Percentiles rank a stretch among this genome's conserved stretches.
These are phyloP conservation scores for Cladorhizidae sp. DNA, from an alignment of 37 sponge, comb jelly and placozoan genomes.

Conservation along the genomic window DNA sequence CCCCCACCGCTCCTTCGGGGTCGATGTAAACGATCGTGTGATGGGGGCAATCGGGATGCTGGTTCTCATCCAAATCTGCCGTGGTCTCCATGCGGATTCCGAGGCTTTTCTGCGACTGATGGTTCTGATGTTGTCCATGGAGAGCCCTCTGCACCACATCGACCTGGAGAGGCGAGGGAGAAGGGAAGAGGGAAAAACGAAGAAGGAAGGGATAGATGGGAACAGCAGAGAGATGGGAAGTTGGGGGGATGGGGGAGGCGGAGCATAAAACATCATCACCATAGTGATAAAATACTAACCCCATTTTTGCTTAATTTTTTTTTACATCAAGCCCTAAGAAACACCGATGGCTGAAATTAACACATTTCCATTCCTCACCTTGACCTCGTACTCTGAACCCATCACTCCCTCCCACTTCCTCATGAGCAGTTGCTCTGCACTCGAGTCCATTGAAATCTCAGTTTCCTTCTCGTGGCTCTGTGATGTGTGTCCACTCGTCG, in stretches of 20 bases:
- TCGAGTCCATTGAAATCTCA: neutral
- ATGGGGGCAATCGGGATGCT: conserved; percentile 27
- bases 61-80: conserved; percentile 53
- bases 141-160: neutral
- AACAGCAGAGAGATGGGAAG: neutral
- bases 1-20: conserved; percentile 42
- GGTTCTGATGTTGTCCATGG: neutral
- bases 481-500: too few relatives aligned
- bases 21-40: conserved; percentile 40
- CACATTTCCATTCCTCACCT: conserved; percentile 5
- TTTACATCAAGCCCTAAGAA: too few relatives aligned
- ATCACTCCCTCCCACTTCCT: conserved; percentile 29
- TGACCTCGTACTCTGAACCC: conserved; percentile 34
- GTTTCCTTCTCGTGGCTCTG: neutral
- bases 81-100: conserved; percentile 73
- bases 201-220: too few relatives aligned
- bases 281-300: too few relatives aligned
- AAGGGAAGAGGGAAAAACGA: neutral
- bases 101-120: conserved; percentile 22
- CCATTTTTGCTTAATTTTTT: too few relatives aligned
- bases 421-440: conserved; percentile 10
- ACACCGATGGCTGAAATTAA: too few relatives aligned
- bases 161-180: conserved; percentile 14
- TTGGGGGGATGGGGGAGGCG: neutral
- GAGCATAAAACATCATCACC: too few relatives aligned